Evolutionary conservation across 1,140 invertebrate genomes (phyloP), one percentile per base, ranked within the genome.

Genomic region (Campoletis sonorensis): DNA sequence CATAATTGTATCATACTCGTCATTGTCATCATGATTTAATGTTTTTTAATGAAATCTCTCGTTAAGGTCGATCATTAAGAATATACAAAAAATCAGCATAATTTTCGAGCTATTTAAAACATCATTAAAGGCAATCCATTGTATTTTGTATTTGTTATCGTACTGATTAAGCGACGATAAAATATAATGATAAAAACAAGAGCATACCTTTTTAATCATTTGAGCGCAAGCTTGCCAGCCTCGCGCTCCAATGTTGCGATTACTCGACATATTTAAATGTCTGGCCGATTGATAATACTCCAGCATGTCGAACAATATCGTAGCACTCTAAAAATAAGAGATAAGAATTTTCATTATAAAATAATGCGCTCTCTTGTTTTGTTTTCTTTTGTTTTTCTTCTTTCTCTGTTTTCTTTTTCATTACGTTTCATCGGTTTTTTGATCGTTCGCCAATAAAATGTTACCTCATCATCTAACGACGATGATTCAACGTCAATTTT

Each of bases 291-390:
- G 97, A 91, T 98, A 98, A 90, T 97, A 98, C 89, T 98, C 97
- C 83, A 98, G 94, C 96, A 98, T 98, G 89, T 98, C 97, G 91
- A 97, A 98, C 58, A 98, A 90, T 61, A 96, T 95, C 84, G 96
- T 94, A 40, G 89, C 85, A 84, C 87, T 89, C 87, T 90, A 82
- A 80, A 90, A 89, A 80, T 11, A 84, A 85, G 40, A 84, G 86
- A 81, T 79, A 30, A 13, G 61, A 26, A 27, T 84, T 78, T 26
- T 67, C n/a, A 77, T 82, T 49, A 30, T 58, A 70, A 75, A 81
- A 11, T 23, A 4, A n/a, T 58, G 54, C 16, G 54, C 54, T 58
- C 54, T n/a, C 21, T 58, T 58, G 21, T 58, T 58, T 58, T 21
- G 18, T 21, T 23, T 58, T 58, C 21, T 1, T 21, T 33, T 58